Evolutionary conservation across 2,113 vertebrate species (phyloP).

Genomic region (Beaufortia kweichowensis): DNA sequence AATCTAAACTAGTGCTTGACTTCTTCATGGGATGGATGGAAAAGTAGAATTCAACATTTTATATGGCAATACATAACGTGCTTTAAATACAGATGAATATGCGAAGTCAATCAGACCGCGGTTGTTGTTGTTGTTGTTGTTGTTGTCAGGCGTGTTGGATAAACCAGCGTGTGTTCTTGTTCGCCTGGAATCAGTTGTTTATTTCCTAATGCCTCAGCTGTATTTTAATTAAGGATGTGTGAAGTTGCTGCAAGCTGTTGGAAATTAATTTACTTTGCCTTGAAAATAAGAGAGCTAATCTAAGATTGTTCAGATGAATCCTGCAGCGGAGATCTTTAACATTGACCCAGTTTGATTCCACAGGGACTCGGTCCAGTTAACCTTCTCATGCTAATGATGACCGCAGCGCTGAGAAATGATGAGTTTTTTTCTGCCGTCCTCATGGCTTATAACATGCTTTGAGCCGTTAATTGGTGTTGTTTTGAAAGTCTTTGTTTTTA

Average conservation of each 20-base stretch:
- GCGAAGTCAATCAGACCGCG: no score
- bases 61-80: no score
- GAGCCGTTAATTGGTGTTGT: constrained; percentile 50
- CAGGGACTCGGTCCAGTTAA: constrained; percentile 43
- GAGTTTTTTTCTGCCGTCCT: constrained; percentile 36
- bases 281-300: constrained; percentile 29
- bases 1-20: no score
- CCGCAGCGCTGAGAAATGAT: constrained; percentile 35
- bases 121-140: no score
- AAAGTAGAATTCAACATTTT: not conserved
- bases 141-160: not conserved
- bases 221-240: constrained; percentile 30
- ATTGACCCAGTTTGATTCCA: constrained; percentile 49
- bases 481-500: constrained; percentile 37
- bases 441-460: constrained; percentile 33
- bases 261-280: constrained; percentile 30
- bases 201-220: constrained; percentile 34
- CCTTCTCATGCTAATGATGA: constrained; percentile 46
- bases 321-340: constrained; percentile 35
- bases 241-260: not conserved
- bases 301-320: constrained; percentile 36
- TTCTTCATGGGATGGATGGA: no score
- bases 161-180: constrained; percentile 2
- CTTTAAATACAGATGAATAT: no score
- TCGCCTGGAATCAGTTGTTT: constrained; percentile 2